phyloP scores from a whole-genome alignment of 2,113 vertebrate genomes.

The Raphicerus campestris region DNA sequence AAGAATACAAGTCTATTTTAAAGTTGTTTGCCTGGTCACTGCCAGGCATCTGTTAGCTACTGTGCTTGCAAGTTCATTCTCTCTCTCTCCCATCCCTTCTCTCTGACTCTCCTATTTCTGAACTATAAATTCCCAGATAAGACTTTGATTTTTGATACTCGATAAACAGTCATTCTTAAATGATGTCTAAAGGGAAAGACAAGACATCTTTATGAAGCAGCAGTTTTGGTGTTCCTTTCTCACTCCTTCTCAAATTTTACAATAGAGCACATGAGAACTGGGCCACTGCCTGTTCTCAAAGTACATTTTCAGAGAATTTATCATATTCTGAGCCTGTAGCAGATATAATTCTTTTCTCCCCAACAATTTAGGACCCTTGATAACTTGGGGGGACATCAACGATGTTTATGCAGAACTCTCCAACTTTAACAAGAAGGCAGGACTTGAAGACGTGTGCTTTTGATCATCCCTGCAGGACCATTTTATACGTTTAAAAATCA shows the following conservation, averaged over 20 bases:
- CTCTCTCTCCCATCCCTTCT: background rate
- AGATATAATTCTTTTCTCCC: background rate
- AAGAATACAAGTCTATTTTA: conserved; percentile 66
- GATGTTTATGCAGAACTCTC: background rate
- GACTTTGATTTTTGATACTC: background rate
- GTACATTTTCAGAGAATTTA: background rate
- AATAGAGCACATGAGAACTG: background rate
- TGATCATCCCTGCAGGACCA: background rate
- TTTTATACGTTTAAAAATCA: conserved; percentile 23
- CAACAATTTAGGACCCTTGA: background rate
- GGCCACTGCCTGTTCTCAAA: background rate
- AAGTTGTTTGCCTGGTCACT: conserved; percentile 57
- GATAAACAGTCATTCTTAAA: background rate
- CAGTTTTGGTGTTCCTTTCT: background rate
- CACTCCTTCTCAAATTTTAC: background rate
- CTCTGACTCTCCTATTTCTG: background rate
- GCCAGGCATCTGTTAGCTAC: conserved; percentile 49
- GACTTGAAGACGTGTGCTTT: background rate
- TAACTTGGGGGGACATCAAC: background rate
- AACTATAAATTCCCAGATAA: background rate
- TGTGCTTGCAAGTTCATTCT: background rate
- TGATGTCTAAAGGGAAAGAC: background rate
- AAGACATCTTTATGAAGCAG: background rate
- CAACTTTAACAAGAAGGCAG: background rate
- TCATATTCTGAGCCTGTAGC: background rate